Percentiles rank a stretch among this genome's conserved stretches.
phyloP scores from a whole-genome alignment of 2,888 invertebrate genomes.

The Sphinx pinastri region DNA sequence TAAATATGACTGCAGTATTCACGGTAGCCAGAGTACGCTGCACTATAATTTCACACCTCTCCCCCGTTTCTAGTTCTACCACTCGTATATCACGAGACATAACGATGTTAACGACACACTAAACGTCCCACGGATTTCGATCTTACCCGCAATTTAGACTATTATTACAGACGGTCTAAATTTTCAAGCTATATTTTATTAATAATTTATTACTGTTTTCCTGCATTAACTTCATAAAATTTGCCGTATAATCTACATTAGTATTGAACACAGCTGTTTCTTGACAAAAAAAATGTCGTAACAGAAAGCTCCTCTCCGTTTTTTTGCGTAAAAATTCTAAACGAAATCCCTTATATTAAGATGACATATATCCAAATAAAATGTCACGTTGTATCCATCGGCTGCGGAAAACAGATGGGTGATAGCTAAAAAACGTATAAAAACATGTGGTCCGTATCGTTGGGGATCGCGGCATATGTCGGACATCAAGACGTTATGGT shows the following conservation, averaged over 20 bases:
- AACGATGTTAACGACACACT: conserved; percentile 31
- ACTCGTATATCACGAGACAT: conserved; percentile 21
- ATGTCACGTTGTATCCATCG: conserved; percentile 52
- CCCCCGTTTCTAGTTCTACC: conserved; percentile 2
- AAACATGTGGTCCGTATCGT: conserved; percentile 65
- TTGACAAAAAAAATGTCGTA: not conserved
- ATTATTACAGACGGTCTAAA: conserved; percentile 28
- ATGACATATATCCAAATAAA: conserved; percentile 41
- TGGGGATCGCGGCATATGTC: conserved; percentile 69
- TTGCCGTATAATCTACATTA: not conserved
- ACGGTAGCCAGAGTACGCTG: not conserved
- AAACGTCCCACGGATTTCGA: conserved; percentile 28
- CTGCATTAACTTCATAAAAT: conserved; percentile 20
- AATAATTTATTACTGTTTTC: conserved; percentile 22
- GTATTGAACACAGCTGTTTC: not conserved
- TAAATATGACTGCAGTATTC: not conserved
- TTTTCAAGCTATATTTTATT: conserved; percentile 26
- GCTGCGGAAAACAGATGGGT: conserved; percentile 54
- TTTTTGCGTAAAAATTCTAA: not conserved
- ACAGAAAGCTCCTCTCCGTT: too few species aligned
- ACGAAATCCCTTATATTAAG: conserved; percentile 4
- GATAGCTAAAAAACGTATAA: conserved; percentile 67
- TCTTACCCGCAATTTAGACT: conserved; percentile 28
- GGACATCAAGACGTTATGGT: conserved; percentile 77
- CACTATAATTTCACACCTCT: conserved; percentile 24